Base-by-base conservation (phyloP, 1,140 invertebrate species). In the Colletes gigas region DNA sequence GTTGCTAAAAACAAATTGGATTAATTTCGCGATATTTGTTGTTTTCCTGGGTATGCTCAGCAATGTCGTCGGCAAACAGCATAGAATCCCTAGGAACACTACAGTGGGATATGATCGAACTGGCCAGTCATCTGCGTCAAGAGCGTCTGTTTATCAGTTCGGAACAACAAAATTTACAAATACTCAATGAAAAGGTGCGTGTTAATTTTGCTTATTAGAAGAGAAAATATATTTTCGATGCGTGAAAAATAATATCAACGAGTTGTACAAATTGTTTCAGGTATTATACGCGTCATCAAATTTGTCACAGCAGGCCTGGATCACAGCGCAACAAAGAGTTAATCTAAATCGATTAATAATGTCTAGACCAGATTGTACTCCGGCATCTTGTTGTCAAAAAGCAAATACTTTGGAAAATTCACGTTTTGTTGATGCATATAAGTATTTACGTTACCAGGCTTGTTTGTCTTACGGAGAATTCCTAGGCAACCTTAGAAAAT, bases 401-500 rank as follows among this genome's bases (percentile, higher is more conserved):
- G 96, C 97, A 9, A 97, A 97, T 91, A 92, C 95, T 60, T 94
- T 98, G 39, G 96, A 98, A 85, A 95, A 95, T 87, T 96, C 96
- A 4, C 95, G 95, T 68, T 99, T 99, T 92, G 94, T 98, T 55
- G 97, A 99, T 92, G 97, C 96, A 44, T 97, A 98, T 90, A 98
- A 98, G 93, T 95, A 96, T 66, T 92, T 99, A 70, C 96, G 96
- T 88, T 97, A 97, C 90, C 94, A 98, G 94, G 96, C 97, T 89
- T 95, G 96, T 21, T 93, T 96, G 76, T 94, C 95, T 60, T 96
- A 98, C 86, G 96, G 97, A 44, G 97, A 98, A 88, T 95, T 98
- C 60, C 92, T 99, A 19, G 95, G 95, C 88, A 95, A 95, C 83
- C 91, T 99, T 30, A 94, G 97, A 78, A 95, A 96, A 71, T 96